Base-by-base conservation (phyloP, 2,888 invertebrate species). In the Atethmia centrago region DNA sequence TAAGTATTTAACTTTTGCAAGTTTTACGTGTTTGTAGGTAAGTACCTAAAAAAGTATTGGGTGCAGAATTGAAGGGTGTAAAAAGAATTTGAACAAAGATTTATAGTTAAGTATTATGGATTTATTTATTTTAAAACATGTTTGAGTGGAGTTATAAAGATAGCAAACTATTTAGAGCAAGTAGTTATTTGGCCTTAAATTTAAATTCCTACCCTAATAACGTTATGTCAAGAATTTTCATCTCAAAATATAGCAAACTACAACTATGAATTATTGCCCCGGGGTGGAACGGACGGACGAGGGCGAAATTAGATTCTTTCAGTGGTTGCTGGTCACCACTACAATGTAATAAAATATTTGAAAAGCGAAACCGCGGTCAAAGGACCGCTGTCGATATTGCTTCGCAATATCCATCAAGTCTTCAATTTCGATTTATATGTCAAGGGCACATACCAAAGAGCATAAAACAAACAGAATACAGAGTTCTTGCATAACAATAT, bases 141-240 rank as follows among this genome's bases (percentile, higher is more conserved):
- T 45, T 66, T 51, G 21, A n/a, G n/a, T n/a, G 9, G 21, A n/a
- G 56, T 51, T 64, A n/a, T 21, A 31, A 62, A 65, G n/a, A 56
- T 28, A 31, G 31, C 14, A 45, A 79, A 77, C 40, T 59, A 64
- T 73, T 65, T 31, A 40, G 21, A 19, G 14, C 7, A 31, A 64
- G 3, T 40, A 47, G 47, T 47, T 79, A 64, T 77, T 80, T 71
- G 16, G 16, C 21, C 71, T 36, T 36, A 53, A 58, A 67, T 77
- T 36, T 36, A 53, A 58, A 67, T 77, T 72, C 64, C n/a, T 59
- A 59, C 65, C 42, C 40, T 51, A 63, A 28, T 51, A 81, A 58
- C 25, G 68, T 74, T 51, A 74, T 64, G 62, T 47, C 36, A 83
- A 71, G 72, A 79, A 83, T 79, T 79, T 75, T 84, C 62, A 79